Conservation (phyloP, 2,888 invertebrate genomes). For the Eupithecia exiguata region DNA sequence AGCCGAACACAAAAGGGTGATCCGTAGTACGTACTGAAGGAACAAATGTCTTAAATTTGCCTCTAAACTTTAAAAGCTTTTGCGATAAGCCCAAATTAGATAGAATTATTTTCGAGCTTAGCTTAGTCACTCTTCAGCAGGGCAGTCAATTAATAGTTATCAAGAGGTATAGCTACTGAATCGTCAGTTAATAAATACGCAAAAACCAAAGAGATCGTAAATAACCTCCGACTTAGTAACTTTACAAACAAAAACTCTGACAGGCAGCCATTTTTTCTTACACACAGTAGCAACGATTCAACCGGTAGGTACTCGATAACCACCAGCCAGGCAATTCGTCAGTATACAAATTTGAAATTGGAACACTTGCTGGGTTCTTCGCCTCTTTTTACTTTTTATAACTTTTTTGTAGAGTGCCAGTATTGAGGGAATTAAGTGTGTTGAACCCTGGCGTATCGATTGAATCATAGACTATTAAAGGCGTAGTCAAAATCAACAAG, state of each 20-base stretch:
- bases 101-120: not conserved
- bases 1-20: not conserved
- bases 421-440: slow-evolving; percentile 56
- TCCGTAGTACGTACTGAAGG: not conserved
- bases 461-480: slow-evolving; percentile 26
- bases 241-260: slow-evolving; percentile 7
- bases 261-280: slow-evolving; percentile 10
- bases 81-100: not conserved
- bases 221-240: no score
- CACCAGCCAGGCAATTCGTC: slow-evolving; percentile 43
- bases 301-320: slow-evolving; percentile 11
- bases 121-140: not conserved
- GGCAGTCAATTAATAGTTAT: not conserved
- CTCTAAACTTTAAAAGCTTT: not conserved
- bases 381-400: slow-evolving; percentile 50
- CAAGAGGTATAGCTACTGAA: not conserved
- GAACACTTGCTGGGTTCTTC: slow-evolving; percentile 42
- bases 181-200: not conserved
- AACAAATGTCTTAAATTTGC: not conserved
- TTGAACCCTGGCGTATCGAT: slow-evolving; percentile 39
- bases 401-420: slow-evolving; percentile 53
- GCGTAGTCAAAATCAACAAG: not conserved
- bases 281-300: slow-evolving; percentile 47
- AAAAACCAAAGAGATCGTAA: slow-evolving; percentile 18
- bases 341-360: slow-evolving; percentile 36